A percentile compares a stretch with the other conserved stretches of the same genome.
Evolutionary conservation across 2,888 invertebrate species (phyloP).

Genomic region (Gymnocheta viridis): DNA sequence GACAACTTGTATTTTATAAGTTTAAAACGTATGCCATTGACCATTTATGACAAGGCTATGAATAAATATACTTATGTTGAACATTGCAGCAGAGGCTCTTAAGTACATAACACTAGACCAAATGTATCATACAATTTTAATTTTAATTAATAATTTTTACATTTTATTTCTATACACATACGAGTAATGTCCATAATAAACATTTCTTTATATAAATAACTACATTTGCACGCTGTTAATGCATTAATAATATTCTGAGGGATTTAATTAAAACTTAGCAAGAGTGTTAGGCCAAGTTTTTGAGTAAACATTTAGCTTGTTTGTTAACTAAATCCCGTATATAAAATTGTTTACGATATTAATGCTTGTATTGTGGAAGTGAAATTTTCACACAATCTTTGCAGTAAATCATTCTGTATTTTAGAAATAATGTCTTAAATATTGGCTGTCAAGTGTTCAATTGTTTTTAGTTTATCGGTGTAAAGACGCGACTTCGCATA

Average conservation of each 20-base stretch:
- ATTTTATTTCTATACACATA: not conserved
- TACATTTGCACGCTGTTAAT: not conserved
- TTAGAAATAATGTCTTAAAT: too few species aligned
- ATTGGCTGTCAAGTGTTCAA: too few species aligned
- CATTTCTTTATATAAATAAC: not conserved
- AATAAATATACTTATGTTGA: not conserved
- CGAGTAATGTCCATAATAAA: not conserved
- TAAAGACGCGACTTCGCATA: too few species aligned
- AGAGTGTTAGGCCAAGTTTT: not conserved
- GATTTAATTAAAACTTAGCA: constrained; percentile 4
- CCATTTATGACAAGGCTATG: constrained; percentile 18
- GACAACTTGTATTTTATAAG: constrained; percentile 18
- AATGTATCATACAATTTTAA: not conserved
- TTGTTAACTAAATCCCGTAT: not conserved
- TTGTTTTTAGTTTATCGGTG: too few species aligned
- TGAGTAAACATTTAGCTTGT: not conserved
- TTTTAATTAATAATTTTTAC: not conserved
- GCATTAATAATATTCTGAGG: constrained; percentile 18
- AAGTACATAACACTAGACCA: not conserved
- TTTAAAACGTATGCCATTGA: not conserved
- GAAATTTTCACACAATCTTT: too few species aligned
- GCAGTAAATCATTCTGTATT: too few species aligned
- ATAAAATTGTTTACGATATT: too few species aligned
- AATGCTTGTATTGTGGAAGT: too few species aligned
- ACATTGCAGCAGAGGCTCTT: not conserved